Evolutionary conservation across 2,888 invertebrate species (phyloP).

Genomic region (Norana najaformis): DNA sequence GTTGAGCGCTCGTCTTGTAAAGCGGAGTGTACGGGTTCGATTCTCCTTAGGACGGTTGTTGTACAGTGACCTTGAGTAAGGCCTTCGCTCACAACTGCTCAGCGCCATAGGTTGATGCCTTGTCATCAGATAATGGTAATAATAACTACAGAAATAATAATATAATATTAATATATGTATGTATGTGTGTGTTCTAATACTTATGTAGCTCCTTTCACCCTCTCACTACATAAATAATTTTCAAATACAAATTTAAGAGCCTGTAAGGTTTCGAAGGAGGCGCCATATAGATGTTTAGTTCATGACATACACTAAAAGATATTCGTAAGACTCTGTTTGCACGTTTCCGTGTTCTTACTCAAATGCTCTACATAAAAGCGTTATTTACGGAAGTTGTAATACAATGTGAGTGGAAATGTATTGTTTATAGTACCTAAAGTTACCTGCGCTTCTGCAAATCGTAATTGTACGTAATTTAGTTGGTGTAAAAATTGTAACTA

Average conservation of each 20-base stretch:
- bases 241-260: neutral
- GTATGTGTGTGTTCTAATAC: no score
- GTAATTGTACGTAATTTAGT: slow-evolving; percentile 6
- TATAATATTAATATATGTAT: neutral
- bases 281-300: neutral
- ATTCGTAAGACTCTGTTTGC: neutral
- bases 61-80: no score
- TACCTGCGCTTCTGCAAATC: neutral
- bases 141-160: no score
- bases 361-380: neutral
- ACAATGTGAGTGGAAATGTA: neutral
- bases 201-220: neutral
- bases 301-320: neutral
- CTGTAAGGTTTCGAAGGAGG: neutral
- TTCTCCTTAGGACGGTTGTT: no score
- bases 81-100: no score
- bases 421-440: neutral
- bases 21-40: no score
- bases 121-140: no score
- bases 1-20: no score
- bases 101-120: no score
- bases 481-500: neutral
- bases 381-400: neutral
- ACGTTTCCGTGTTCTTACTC: neutral
- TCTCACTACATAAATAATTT: neutral